A percentile compares a stretch with the other conserved stretches of the same genome.
These are phyloP conservation scores for Pagrus major DNA, from an alignment of 2,113 vertebrate species.

Conservation along the genomic window DNA sequence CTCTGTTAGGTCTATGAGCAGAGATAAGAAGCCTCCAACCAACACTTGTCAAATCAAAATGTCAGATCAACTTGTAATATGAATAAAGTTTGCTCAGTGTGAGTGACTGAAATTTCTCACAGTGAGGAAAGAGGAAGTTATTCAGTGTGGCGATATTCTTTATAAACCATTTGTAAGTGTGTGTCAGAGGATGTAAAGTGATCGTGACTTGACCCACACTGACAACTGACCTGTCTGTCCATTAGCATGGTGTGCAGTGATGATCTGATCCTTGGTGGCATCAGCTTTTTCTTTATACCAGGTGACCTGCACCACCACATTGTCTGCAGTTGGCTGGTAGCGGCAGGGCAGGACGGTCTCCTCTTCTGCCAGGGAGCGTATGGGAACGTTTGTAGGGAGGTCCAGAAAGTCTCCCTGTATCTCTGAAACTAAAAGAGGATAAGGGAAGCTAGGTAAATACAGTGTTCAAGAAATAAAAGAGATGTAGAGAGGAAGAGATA, in stretches of 20 bases:
- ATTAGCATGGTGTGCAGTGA: slow-evolving; percentile 56
- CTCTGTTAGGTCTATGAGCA: background rate
- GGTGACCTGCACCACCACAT: slow-evolving; percentile 77
- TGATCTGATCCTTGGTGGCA: slow-evolving; percentile 73
- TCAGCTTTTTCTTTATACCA: slow-evolving; percentile 69
- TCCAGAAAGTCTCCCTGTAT: slow-evolving; percentile 60
- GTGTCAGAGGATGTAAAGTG: background rate
- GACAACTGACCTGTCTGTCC: slow-evolving; percentile 76
- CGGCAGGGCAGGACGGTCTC: slow-evolving; percentile 76
- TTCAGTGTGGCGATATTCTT: background rate
- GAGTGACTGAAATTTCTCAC: too few species aligned
- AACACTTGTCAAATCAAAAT: background rate
- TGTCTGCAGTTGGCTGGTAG: background rate
- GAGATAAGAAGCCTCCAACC: slow-evolving; percentile 12
- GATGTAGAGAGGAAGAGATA: background rate
- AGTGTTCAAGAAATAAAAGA: background rate
- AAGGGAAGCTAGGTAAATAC: background rate
- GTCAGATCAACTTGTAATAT: slow-evolving; percentile 2
- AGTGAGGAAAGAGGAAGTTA: background rate
- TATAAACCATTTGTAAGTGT: too few species aligned
- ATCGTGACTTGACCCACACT: background rate
- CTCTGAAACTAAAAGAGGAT: slow-evolving; percentile 40
- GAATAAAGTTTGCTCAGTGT: background rate
- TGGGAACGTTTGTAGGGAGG: background rate
- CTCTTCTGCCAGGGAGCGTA: slow-evolving; percentile 70